Conservation (phyloP, 2,888 invertebrate species). For the Polydrusus tereticollis region DNA sequence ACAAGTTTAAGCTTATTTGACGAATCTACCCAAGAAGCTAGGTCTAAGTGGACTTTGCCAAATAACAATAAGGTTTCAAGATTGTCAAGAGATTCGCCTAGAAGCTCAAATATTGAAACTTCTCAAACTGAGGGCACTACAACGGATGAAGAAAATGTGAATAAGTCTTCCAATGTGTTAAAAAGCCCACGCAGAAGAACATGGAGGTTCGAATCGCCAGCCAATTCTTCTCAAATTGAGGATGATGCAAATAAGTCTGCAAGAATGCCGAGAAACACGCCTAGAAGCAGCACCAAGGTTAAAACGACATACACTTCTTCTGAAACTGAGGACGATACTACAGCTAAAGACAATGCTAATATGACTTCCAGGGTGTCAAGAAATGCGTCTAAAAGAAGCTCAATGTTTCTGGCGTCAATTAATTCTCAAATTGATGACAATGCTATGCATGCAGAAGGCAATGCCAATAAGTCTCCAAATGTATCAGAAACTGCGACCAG, state of each 20-base stretch:
- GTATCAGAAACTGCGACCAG: not conserved
- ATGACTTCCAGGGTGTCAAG: too few relatives aligned
- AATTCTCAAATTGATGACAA: not conserved
- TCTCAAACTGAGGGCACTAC: not conserved
- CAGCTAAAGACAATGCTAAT: too few relatives aligned
- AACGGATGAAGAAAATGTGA: not conserved
- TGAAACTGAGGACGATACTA: too few relatives aligned
- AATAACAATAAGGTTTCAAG: not conserved
- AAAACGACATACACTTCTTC: too few relatives aligned
- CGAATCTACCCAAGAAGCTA: too few relatives aligned
- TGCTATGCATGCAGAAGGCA: not conserved
- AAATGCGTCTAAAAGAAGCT: too few relatives aligned
- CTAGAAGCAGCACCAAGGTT: too few relatives aligned
- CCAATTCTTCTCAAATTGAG: not conserved
- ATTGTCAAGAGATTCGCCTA: not conserved
- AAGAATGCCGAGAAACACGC: too few relatives aligned
- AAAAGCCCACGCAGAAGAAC: not conserved
- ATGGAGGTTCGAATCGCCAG: not conserved
- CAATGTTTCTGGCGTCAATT: too few relatives aligned
- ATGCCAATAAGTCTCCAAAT: conserved; percentile 1
- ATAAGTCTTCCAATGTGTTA: not conserved
- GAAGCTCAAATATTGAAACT: not conserved
- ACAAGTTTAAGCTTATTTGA: too few relatives aligned
- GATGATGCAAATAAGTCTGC: too few relatives aligned
- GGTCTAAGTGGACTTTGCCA: not conserved